Conservation (phyloP, 2,113 vertebrate species). For the Ophthalmolycus amberensis region DNA sequence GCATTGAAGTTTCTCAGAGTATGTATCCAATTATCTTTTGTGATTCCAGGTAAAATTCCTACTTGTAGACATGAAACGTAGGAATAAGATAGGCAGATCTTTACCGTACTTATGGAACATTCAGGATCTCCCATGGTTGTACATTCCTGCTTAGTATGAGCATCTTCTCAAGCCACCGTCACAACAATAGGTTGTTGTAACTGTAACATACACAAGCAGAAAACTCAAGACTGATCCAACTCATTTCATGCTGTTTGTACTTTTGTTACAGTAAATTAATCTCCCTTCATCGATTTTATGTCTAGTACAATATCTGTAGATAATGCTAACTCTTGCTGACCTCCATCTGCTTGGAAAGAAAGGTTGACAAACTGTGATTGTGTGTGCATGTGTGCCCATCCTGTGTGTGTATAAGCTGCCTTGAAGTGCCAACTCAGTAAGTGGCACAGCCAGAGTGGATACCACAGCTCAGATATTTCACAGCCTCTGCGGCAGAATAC, state of each 20-base stretch:
- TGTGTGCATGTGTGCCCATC: slow-evolving; percentile 17
- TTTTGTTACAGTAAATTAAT: neutral
- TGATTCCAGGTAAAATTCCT: neutral
- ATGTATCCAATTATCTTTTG: neutral
- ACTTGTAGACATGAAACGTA: neutral
- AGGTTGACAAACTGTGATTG: slow-evolving; percentile 34
- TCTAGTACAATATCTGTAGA: neutral
- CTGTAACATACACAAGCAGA: neutral
- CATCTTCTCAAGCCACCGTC: neutral
- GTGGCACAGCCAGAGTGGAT: slow-evolving; percentile 34
- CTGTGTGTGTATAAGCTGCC: slow-evolving; percentile 25
- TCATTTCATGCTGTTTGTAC: neutral
- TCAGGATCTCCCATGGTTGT: neutral
- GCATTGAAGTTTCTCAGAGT: neutral
- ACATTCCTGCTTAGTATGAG: neutral
- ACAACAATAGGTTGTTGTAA: neutral
- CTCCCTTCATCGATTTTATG: neutral
- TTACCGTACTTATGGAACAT: neutral
- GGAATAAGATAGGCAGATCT: slow-evolving; percentile 7
- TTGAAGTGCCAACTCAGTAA: slow-evolving; percentile 41
- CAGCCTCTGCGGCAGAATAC: slow-evolving; percentile 5
- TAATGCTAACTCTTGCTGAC: slow-evolving; percentile 17
- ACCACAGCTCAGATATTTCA: slow-evolving; percentile 17
- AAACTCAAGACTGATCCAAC: neutral
- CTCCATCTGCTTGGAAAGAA: slow-evolving; percentile 60